A percentile compares a stretch with the other conserved stretches of the same genome.
Conservation (phyloP, 2,113 vertebrate genomes). For the Delphinapterus leucas region DNA sequence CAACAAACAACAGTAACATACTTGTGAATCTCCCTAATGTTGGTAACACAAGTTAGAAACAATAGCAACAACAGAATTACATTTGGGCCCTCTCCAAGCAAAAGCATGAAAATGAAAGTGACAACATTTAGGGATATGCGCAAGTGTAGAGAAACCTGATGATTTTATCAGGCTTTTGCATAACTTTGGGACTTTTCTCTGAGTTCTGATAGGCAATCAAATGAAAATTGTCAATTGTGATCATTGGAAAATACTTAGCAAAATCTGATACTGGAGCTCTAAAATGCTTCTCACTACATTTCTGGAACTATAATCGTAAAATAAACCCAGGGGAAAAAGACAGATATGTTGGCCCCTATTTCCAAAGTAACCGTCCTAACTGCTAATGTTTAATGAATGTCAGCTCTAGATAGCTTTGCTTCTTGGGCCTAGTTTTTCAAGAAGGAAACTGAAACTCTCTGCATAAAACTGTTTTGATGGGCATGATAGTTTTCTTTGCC, state of each 20-base stretch:
- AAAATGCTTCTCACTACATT: neutral
- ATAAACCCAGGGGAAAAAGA: neutral
- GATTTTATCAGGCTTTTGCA: neutral
- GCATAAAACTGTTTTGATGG: constrained; percentile 5
- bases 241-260: constrained; percentile 49
- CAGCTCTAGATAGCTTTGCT: neutral
- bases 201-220: neutral
- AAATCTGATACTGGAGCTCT: neutral
- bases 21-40: neutral
- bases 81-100: neutral
- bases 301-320: neutral
- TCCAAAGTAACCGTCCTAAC: neutral
- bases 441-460: neutral
- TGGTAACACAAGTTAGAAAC: neutral
- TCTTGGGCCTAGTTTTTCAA: neutral
- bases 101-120: neutral
- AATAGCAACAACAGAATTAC: neutral
- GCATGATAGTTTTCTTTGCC: neutral
- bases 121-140: neutral
- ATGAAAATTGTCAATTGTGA: constrained; percentile 32
- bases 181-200: neutral
- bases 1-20: neutral
- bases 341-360: neutral
- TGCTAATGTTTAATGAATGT: neutral
- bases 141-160: neutral